Evolutionary conservation across 2,113 vertebrate genomes (phyloP).

Genomic region (Pantherophis guttatus): DNA sequence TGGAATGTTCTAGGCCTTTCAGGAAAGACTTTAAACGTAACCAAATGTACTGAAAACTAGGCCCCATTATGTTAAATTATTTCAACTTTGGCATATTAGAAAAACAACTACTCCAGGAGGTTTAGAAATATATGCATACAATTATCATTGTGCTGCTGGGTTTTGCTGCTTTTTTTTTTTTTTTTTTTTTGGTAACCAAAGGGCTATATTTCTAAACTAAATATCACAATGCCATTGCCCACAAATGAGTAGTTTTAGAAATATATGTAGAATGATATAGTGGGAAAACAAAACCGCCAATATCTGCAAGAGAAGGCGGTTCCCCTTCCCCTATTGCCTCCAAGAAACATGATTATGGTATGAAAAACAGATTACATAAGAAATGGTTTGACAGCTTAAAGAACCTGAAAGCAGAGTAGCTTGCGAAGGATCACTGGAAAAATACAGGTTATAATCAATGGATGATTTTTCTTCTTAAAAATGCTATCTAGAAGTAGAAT

Average conservation of each 20-base stretch:
- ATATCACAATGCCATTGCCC: slow-evolving; percentile 19
- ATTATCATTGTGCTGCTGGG: background rate
- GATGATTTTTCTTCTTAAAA: background rate
- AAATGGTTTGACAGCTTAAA: background rate
- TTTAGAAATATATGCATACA: slow-evolving; percentile 15
- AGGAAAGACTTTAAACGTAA: background rate
- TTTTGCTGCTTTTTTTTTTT: slow-evolving; percentile 33
- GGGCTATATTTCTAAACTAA: slow-evolving; percentile 44
- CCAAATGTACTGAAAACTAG: slow-evolving; percentile 27
- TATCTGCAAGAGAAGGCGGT: background rate
- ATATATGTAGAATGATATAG: background rate
- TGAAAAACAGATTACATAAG: background rate
- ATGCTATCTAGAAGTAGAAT: background rate
- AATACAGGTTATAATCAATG: background rate
- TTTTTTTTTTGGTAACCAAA: slow-evolving; percentile 47
- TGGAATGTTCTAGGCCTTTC: slow-evolving; percentile 8
- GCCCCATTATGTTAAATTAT: background rate
- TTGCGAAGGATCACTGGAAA: background rate
- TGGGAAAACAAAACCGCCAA: background rate
- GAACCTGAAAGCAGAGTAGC: background rate
- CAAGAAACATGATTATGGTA: background rate
- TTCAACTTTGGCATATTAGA: background rate
- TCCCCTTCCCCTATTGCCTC: background rate
- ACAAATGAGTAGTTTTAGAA: background rate
- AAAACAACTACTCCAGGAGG: background rate